Conservation (phyloP, 2,888 invertebrate species). For the Nomada lathburiana region DNA sequence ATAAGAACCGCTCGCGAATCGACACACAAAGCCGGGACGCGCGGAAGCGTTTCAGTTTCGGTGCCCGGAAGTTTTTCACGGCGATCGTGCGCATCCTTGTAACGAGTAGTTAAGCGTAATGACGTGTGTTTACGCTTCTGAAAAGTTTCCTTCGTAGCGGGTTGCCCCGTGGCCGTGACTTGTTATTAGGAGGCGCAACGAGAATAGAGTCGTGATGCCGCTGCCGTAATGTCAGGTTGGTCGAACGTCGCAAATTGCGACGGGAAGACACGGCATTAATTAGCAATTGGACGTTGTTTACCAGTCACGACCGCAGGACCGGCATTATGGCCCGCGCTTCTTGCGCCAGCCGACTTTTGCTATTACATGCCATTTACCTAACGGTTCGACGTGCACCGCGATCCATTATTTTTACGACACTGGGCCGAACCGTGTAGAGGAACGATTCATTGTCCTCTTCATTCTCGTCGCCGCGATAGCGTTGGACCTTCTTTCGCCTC, state of each 20-base stretch:
- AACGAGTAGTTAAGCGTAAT: conserved; percentile 47
- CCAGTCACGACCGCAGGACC: conserved; percentile 56
- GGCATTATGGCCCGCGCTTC: conserved; percentile 57
- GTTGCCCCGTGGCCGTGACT: conserved; percentile 13
- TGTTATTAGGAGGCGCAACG: conserved; percentile 56
- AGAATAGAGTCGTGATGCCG: conserved; percentile 64
- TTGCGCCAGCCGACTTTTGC: conserved; percentile 71
- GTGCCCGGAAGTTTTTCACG: conserved; percentile 18
- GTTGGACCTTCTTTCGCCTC: conserved; percentile 59
- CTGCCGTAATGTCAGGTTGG: conserved; percentile 59
- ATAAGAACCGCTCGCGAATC: not conserved
- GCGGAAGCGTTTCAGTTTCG: not conserved
- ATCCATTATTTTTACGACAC: conserved; percentile 82
- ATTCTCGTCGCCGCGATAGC: conserved; percentile 55
- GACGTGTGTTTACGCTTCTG: conserved; percentile 48
- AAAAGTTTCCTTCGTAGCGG: conserved; percentile 34
- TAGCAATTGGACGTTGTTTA: conserved; percentile 74
- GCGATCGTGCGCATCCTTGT: not conserved
- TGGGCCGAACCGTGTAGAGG: conserved; percentile 75
- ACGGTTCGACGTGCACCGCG: conserved; percentile 75
- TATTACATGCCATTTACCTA: conserved; percentile 82
- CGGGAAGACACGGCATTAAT: conserved; percentile 68
- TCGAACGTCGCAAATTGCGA: conserved; percentile 65
- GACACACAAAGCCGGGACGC: not conserved
- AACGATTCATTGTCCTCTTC: conserved; percentile 68